Conservation (phyloP, 2,888 invertebrate genomes). For the Mimachlamys varia region DNA sequence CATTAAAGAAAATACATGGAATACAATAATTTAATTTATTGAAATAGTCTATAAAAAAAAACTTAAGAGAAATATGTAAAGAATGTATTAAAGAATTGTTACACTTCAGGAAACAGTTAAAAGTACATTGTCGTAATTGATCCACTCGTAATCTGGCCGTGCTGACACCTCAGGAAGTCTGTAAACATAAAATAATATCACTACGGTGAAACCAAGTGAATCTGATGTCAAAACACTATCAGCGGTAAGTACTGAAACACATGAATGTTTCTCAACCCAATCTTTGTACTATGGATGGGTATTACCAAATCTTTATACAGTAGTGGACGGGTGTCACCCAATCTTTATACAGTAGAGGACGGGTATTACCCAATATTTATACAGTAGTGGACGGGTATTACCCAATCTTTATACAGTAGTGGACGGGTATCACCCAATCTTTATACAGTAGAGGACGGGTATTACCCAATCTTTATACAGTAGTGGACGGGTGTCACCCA, state of each 20-base stretch:
- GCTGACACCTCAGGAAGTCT: background rate
- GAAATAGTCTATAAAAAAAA: background rate
- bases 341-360: no score
- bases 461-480: no score
- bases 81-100: no score
- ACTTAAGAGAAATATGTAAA: background rate
- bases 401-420: no score
- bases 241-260: background rate
- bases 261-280: background rate
- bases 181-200: background rate
- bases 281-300: background rate
- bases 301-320: no score
- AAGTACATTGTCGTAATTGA: background rate
- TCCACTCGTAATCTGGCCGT: background rate
- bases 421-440: no score
- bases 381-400: no score
- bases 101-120: background rate
- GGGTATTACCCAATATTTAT: no score
- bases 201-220: background rate
- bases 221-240: background rate
- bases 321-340: no score
- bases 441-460: no score
- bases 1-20: background rate
- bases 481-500: no score
- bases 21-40: background rate